A percentile compares a stretch with the other conserved stretches of the same genome.
These are phyloP conservation scores for Habrosyne pyritoides DNA, from an alignment of 2,888 invertebrate genomes.

Conservation along the genomic window DNA sequence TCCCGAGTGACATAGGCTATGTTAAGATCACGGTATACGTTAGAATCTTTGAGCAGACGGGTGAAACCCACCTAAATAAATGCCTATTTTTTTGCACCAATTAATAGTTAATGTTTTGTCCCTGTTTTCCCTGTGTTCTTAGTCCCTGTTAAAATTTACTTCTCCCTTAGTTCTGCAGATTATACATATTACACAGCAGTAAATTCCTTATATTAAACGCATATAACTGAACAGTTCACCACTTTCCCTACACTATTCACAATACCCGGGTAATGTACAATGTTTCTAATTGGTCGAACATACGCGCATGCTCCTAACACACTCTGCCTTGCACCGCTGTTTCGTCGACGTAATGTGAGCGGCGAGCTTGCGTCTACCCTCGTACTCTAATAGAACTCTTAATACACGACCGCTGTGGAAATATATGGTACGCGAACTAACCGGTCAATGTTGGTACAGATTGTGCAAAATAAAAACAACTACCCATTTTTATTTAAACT, in stretches of 20 bases:
- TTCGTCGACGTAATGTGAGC: conserved; percentile 1
- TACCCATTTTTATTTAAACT: background rate
- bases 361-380: conserved; percentile 1
- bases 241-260: background rate
- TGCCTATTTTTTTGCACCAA: too few relatives aligned
- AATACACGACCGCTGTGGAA: background rate
- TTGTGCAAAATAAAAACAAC: background rate
- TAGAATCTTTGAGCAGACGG: too few relatives aligned
- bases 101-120: too few relatives aligned
- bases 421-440: background rate
- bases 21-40: too few relatives aligned
- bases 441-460: conserved; percentile 2
- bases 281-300: background rate
- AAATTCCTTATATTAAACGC: background rate
- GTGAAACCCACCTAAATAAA: too few relatives aligned
- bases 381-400: background rate
- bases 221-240: background rate
- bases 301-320: conserved; percentile 38
- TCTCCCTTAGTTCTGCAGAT: too few relatives aligned
- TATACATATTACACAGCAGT: too few relatives aligned
- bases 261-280: conserved; percentile 5
- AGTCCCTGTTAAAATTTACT: too few relatives aligned
- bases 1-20: too few relatives aligned
- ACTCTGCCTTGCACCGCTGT: conserved; percentile 7
- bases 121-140: too few relatives aligned